Percentiles rank a stretch among this genome's conserved stretches.
Conservation (phyloP, 2,888 invertebrate genomes). For the Aradus depressus region DNA sequence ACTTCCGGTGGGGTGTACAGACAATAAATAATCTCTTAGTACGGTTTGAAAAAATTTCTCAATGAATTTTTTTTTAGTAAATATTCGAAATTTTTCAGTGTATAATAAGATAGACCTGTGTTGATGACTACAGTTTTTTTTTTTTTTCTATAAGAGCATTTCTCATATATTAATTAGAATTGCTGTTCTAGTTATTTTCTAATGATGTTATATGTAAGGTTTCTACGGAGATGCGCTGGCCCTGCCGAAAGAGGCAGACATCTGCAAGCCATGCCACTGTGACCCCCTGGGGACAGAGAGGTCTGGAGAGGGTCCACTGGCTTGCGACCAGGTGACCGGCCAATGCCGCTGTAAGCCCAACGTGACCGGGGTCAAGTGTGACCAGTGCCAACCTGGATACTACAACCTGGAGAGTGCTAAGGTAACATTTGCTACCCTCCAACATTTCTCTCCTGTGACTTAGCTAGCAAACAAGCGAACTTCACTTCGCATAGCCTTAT, state of each 20-base stretch:
- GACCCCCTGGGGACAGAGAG: constrained; percentile 70
- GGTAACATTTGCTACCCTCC: too few species aligned
- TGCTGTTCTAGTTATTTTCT: neutral
- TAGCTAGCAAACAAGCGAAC: too few species aligned
- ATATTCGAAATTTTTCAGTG: too few species aligned
- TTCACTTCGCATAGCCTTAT: too few species aligned
- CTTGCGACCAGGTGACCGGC: constrained; percentile 71
- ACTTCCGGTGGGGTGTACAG: too few species aligned
- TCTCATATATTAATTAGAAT: neutral
- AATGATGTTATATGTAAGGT: constrained; percentile 40
- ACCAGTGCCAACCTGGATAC: constrained; percentile 73
- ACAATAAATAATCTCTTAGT: too few species aligned
- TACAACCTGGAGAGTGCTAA: constrained; percentile 70
- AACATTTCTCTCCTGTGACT: too few species aligned
- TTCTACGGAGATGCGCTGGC: constrained; percentile 90
- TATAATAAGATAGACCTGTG: too few species aligned
- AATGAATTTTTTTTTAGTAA: too few species aligned
- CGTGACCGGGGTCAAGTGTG: constrained; percentile 70
- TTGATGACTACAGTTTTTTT: too few species aligned
- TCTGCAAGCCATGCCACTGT: constrained; percentile 76
- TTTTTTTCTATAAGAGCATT: neutral
- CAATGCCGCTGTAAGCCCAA: constrained; percentile 70
- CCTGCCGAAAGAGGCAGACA: constrained; percentile 67
- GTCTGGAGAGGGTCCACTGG: constrained; percentile 53
- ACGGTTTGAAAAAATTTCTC: too few species aligned